Evolutionary conservation across 2,888 invertebrate species (phyloP), one percentile per base, ranked within the genome.

Genomic region (Drosophila emarginata): DNA sequence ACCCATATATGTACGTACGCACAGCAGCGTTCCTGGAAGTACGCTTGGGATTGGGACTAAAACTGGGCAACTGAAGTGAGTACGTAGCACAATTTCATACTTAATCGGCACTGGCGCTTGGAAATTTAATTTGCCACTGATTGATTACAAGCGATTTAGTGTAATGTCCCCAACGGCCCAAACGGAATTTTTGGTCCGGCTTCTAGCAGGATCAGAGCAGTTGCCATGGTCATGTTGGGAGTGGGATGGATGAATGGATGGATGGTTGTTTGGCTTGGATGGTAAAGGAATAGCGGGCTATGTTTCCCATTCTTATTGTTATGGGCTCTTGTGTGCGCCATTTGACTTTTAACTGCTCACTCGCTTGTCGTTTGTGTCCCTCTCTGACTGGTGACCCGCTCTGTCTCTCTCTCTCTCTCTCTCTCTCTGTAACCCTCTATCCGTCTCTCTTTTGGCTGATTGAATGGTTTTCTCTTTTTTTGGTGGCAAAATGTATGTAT

Each of bases 41-140:
- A 45, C 45, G 45, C 45, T 21, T 21, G 45, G 45, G 45, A 45
- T 11, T 21, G n/a, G 40, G 26, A 26, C 18, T 21, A 9, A 6
- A 4, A 32, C 32, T 32, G 32, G 9, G 15, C 39, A 21, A 63
- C 72, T 59, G 71, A 68, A 77, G 40, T 15, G 40, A 18, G 40
- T 45, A 45, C 45, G 45, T 12, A 45, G 72, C 72, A 79, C 79
- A 76, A 79, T 83, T 81, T 81, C 80, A 75, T 77, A 76, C 78
- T 87, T 87, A 88, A 89, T 87, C 87, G 86, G 66, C 66, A 73
- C 67, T 63, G 76, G 77, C 76, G 77, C 81, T 76, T 70, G 73
- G 76, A 89, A 87, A 89, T 89, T 88, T 89, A 88, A 89, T 88
- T 89, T 86, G 77, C 79, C 67, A 76, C 76, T 89, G 88, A 88